Base-by-base conservation (phyloP, 2,888 invertebrate species). In the Trimorus sp. region DNA sequence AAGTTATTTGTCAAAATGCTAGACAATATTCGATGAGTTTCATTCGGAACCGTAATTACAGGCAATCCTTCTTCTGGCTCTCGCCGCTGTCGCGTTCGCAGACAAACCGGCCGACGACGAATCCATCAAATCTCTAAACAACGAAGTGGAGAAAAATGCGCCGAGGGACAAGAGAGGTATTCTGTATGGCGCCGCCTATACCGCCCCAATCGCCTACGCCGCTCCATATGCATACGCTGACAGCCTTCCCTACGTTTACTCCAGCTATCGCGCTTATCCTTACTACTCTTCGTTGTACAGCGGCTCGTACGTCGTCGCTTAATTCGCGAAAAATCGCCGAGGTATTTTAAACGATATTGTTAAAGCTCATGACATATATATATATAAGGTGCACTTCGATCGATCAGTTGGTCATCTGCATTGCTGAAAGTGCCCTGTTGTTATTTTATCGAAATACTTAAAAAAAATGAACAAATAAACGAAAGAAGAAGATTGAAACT, bases 111-210 rank as follows among this genome's bases (percentile, higher is more conserved):
- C 74, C 71, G 60, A 82, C 54, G 77, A 79, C 73, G 56, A 85
- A 79, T 79, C 77, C 14, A 70, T 83, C 36, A 76, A 85, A 56
- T 63, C 83, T 42, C 66, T 74, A n/a, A 70, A 83, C 76, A 11
- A 66, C 48, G 70, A 78, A 70, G 63, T 36, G 62, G 63, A 59
- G 42, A 66, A 83, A 14, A 74, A 84, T 40, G 82, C 65, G 1
- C 60, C 81, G 1, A 86, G 90, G 16, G 88, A 88, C 83, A 90
- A 90, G 79, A 86, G 90, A 70, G 88, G 89, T 9, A 12, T 87
- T 5, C 14, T 88, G 0, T 60, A 86, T n/a, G 70, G 83, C 3
- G 45, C 82, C 14, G 81, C 84, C 0, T 89, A 88, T 60, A 71
- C 86, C 14, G 74, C 88, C 3, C 88, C 89, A 0, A 87, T 89